Evolutionary conservation across 2,113 vertebrate species (phyloP).

Genomic region (Actenoides lindsayi): DNA sequence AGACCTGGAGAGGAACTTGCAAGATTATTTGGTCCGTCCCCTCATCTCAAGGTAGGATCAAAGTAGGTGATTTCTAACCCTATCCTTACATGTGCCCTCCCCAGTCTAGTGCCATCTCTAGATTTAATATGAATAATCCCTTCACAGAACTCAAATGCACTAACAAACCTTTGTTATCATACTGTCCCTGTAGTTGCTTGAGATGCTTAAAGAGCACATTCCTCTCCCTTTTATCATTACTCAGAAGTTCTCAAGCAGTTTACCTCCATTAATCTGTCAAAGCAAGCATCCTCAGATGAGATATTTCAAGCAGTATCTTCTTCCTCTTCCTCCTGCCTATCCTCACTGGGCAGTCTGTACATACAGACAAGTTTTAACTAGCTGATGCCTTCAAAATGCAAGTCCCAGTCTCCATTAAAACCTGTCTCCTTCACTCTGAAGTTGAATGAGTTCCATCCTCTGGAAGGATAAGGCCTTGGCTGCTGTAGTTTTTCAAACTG

Average conservation of each 20-base stretch:
- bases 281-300: not conserved
- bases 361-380: not conserved
- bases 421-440: not conserved
- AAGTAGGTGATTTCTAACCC: not conserved
- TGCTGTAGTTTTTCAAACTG: slow-evolving; percentile 1
- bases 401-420: not conserved
- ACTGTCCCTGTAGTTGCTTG: not conserved
- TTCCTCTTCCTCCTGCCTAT: not conserved
- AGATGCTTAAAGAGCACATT: not conserved
- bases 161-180: not conserved
- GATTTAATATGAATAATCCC: not conserved
- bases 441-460: not conserved
- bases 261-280: not conserved
- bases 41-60: not conserved
- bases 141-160: not conserved
- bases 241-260: not conserved
- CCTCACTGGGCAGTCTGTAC: not conserved
- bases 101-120: not conserved
- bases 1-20: not conserved
- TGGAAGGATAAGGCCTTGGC: slow-evolving; percentile 22
- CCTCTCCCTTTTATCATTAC: not conserved
- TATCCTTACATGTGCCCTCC: not conserved
- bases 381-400: not conserved
- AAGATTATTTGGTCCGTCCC: not conserved
- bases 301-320: not conserved